Evolutionary conservation across 2,888 invertebrate genomes (phyloP), one percentile per base, ranked within the genome.

Genomic region (Cremastinae sp.): DNA sequence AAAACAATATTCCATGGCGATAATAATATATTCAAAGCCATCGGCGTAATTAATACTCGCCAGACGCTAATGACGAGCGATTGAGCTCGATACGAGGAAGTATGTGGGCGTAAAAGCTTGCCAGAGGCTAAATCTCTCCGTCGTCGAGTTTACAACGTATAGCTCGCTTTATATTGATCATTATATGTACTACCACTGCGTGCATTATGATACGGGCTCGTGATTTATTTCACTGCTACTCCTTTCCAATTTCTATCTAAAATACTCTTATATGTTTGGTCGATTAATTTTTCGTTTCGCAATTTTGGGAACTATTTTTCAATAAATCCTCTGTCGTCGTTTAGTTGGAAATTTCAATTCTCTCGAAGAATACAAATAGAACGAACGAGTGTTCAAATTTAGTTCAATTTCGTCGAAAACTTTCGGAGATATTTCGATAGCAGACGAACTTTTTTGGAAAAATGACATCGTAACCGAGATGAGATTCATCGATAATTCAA

Each of bases 21-120:
- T 75, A 68, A 74, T 75, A 62, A 72, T 68, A 75, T 49, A 76
- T 70, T 61, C 73, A 64, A 47, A 65, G 47, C 53, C 65, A 14
- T 20, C 47, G 61, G 16, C 65, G 73, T 78, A 75, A 80, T 79
- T 79, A 80, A 79, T 80, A 73, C 69, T 77, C 66, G 45, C 72
- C 56, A 68, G 68, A 77, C 74, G 78, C 70, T 78, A 69, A 76
- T 76, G 73, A 76, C 76, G 28, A 76, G 73, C 69, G 78, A 77
- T 73, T 73, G 78, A 69, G 66, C 43, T 72, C 56, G 74, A 77
- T 77, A 72, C 64, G 59, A 66, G 39, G 45, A 20, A 73, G 68
- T 53, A 69, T 73, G 76, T 73, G 47, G 76, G 73, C 47, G 76
- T 53, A 65, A 73, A 76, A 73, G 69, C 53, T 65, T 22, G 64